Evolutionary conservation across 2,797 vertebrate species (phyloP).

Genomic region (Rhabdophis nuchalis): DNA sequence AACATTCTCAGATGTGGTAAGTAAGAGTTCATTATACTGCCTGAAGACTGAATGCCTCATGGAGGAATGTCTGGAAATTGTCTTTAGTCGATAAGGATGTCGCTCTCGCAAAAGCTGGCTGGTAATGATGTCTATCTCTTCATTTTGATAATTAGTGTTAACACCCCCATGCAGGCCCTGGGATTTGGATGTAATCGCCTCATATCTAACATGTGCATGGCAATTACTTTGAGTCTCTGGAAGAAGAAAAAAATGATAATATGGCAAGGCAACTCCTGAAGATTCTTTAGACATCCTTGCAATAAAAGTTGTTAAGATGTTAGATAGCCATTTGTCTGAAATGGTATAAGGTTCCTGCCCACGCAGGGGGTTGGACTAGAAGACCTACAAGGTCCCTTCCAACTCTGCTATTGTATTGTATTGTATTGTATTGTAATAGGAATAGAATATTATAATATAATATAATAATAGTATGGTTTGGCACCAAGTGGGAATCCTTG

Average conservation of each 20-base stretch:
- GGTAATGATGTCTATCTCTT: conserved; percentile 27
- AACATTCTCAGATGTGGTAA: accelerated
- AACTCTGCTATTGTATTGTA: no score
- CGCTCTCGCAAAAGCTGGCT: conserved; percentile 24
- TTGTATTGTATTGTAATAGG: no score
- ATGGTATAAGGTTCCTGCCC: no score
- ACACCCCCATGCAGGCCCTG: neutral
- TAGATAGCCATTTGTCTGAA: no score
- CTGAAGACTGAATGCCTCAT: neutral
- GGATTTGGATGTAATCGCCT: conserved; percentile 11
- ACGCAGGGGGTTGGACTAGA: no score
- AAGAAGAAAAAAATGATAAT: neutral
- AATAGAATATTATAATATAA: no score
- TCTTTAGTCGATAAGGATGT: conserved; percentile 20
- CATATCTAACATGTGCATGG: accelerated
- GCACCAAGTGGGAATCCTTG: neutral
- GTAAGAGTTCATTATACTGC: conserved; percentile 14
- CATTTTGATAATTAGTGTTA: neutral
- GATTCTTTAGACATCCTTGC: neutral
- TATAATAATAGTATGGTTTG: no score
- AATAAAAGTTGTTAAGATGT: no score
- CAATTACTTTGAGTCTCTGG: neutral
- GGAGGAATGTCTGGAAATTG: conserved; percentile 6
- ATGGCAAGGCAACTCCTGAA: neutral
- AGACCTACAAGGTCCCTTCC: no score